A percentile compares a stretch with the other conserved stretches of the same genome.
Conservation (phyloP, 1,140 invertebrate species). For the Dendrolimus punctatus region DNA sequence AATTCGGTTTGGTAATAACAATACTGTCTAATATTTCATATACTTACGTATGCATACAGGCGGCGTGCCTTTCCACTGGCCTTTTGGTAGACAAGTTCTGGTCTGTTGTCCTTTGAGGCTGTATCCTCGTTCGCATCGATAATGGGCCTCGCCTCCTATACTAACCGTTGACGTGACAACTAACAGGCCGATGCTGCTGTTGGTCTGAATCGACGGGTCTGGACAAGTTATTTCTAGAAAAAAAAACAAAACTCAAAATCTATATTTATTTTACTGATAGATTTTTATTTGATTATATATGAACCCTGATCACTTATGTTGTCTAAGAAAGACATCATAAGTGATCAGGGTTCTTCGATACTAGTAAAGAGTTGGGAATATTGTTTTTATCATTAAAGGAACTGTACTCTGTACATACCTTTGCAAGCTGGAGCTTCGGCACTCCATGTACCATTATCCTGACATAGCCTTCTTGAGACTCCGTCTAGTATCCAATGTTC, state of each 20-base stretch:
- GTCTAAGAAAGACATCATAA: neutral
- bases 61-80: constrained; percentile 85
- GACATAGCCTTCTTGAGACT: constrained; percentile 84
- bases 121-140: constrained; percentile 87
- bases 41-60: constrained; percentile 79
- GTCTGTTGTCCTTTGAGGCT: constrained; percentile 85
- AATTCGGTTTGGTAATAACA: too few relatives aligned
- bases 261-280: too few relatives aligned
- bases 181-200: constrained; percentile 41
- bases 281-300: neutral
- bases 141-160: constrained; percentile 84
- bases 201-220: constrained; percentile 70
- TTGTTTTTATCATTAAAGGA: neutral
- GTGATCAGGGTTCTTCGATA: neutral
- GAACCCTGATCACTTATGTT: too few relatives aligned
- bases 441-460: constrained; percentile 92
- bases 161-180: constrained; percentile 75
- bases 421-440: constrained; percentile 83
- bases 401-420: constrained; percentile 61
- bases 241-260: neutral
- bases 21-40: too few relatives aligned
- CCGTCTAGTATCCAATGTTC: constrained; percentile 87
- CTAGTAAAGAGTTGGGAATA: too few relatives aligned
- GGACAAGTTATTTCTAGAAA: constrained; percentile 84
- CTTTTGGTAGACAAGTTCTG: constrained; percentile 83